phyloP scores from a whole-genome alignment of 2,888 invertebrate genomes.

The Sphaerophoria rueppellii region DNA sequence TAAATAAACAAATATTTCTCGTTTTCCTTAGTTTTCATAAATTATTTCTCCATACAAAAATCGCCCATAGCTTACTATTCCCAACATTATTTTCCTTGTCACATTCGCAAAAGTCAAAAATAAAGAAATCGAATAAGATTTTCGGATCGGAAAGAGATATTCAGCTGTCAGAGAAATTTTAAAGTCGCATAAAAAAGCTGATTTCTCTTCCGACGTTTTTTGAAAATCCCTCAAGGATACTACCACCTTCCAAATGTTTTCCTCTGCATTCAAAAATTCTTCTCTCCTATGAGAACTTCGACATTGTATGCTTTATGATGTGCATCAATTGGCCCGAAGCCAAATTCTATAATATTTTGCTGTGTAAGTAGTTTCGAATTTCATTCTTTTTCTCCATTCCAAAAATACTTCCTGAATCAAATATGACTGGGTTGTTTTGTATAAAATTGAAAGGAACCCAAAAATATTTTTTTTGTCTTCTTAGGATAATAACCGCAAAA shows the following conservation, averaged over 20 bases:
- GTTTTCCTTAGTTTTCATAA: no score
- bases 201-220: slow-evolving; percentile 18
- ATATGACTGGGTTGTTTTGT: slow-evolving; percentile 51
- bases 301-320: neutral
- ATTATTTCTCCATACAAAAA: no score
- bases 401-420: slow-evolving; percentile 58
- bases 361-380: slow-evolving; percentile 18
- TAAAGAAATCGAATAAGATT: neutral
- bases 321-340: slow-evolving; percentile 64
- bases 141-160: neutral
- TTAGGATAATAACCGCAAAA: neutral
- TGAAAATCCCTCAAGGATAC: slow-evolving; percentile 9
- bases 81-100: no score
- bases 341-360: slow-evolving; percentile 41
- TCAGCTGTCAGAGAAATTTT: slow-evolving; percentile 18
- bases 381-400: slow-evolving; percentile 15
- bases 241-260: neutral
- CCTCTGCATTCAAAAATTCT: neutral
- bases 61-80: no score
- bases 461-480: neutral
- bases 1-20: no score
- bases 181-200: slow-evolving; percentile 13
- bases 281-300: neutral
- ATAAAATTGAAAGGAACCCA: slow-evolving; percentile 42
- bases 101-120: no score